Conservation (phyloP, 2,888 invertebrate species). For the Apeira syringaria region DNA sequence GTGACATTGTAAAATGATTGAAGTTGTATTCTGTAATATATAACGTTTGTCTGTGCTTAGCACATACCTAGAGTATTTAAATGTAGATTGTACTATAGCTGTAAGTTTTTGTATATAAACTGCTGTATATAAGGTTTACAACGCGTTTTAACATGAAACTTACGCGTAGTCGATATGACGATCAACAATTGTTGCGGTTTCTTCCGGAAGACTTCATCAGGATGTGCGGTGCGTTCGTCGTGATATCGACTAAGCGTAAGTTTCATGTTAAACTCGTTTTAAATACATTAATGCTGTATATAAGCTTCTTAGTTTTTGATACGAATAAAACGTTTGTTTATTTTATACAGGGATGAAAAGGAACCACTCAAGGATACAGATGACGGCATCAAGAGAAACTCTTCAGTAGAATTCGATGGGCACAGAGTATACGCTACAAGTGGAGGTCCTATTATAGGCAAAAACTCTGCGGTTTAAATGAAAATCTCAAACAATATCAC, state of each 20-base stretch:
- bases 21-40: too few relatives aligned
- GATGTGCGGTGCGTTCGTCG: too few relatives aligned
- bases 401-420: constrained; percentile 92
- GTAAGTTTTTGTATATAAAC: constrained; percentile 7
- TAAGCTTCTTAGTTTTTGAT: neutral
- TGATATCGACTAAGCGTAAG: too few relatives aligned
- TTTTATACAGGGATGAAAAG: constrained; percentile 87
- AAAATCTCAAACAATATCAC: constrained; percentile 1
- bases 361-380: constrained; percentile 90
- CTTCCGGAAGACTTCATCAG: too few relatives aligned
- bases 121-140: constrained; percentile 29
- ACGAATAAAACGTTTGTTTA: constrained; percentile 6
- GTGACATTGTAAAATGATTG: neutral
- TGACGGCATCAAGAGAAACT: constrained; percentile 88
- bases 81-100: constrained; percentile 9
- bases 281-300: constrained; percentile 34
- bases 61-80: neutral
- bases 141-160: too few relatives aligned
- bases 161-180: too few relatives aligned
- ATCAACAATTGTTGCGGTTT: too few relatives aligned
- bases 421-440: constrained; percentile 92
- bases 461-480: constrained; percentile 93
- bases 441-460: constrained; percentile 92
- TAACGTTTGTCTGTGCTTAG: too few relatives aligned
- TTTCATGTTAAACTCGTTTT: too few relatives aligned